phyloP scores from a whole-genome alignment of 1,140 invertebrate genomes.

The Lasioglossum albipes region DNA sequence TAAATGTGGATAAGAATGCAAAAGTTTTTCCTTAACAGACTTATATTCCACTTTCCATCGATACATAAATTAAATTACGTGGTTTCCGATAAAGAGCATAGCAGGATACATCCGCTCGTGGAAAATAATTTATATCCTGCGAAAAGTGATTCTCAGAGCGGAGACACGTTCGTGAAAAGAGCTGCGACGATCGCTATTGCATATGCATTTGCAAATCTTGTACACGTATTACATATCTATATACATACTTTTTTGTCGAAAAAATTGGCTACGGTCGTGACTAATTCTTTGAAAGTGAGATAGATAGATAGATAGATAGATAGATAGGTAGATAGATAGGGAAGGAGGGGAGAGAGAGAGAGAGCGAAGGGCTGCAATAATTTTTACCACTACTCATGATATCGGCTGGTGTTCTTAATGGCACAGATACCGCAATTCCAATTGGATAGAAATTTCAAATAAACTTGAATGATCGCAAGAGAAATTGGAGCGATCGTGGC shows the following conservation, averaged over 20 bases:
- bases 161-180: constrained; percentile 34
- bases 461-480: not conserved
- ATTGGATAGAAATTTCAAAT: not conserved
- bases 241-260: not conserved
- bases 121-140: constrained; percentile 45
- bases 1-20: constrained; percentile 37
- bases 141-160: constrained; percentile 11
- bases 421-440: not conserved
- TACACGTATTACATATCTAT: constrained; percentile 1
- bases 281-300: not conserved
- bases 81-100: constrained; percentile 48
- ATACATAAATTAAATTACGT: constrained; percentile 64
- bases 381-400: not conserved
- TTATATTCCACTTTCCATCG: constrained; percentile 65
- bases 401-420: not conserved
- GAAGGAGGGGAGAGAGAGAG: too few species aligned
- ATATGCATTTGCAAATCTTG: constrained; percentile 34
- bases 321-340: too few species aligned
- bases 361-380: not conserved
- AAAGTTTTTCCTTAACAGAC: constrained; percentile 58
- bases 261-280: not conserved
- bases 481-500: not conserved
- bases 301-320: too few species aligned
- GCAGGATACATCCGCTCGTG: constrained; percentile 35
- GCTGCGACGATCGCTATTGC: constrained; percentile 21